Evolutionary conservation across 2,888 invertebrate genomes (phyloP).

Genomic region (Kryphioiulus occultus): DNA sequence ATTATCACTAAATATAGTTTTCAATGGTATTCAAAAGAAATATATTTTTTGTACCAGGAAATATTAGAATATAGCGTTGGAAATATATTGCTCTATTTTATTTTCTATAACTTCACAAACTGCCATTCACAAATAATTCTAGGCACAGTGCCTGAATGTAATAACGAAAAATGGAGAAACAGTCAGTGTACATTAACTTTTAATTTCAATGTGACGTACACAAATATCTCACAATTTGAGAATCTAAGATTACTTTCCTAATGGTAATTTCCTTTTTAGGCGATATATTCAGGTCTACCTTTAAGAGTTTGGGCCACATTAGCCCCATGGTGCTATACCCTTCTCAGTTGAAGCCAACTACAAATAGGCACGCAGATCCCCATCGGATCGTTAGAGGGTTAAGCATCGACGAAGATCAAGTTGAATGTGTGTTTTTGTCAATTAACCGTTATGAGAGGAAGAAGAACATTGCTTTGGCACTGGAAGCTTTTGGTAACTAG

Average conservation of each 20-base stretch:
- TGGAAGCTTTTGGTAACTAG: constrained; percentile 75
- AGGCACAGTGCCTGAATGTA: no score
- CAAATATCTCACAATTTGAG: no score
- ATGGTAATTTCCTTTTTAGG: constrained; percentile 61
- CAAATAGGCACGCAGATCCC: constrained; percentile 55
- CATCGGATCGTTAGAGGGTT: constrained; percentile 47
- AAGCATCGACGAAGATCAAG: constrained; percentile 54
- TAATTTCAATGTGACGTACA: no score
- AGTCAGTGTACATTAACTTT: no score
- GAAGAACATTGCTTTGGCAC: constrained; percentile 88
- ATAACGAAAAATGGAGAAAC: no score
- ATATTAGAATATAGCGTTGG: no score
- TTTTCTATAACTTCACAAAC: no score
- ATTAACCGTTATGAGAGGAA: constrained; percentile 98
- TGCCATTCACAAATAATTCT: no score
- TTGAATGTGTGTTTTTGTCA: constrained; percentile 76
- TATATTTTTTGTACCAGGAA: no score
- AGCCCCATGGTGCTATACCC: constrained; percentile 90
- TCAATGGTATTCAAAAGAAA: no score
- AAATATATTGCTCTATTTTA: no score
- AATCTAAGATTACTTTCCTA: background rate
- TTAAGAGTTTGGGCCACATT: constrained; percentile 71
- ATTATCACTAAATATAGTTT: no score
- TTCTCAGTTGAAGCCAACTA: constrained; percentile 65
- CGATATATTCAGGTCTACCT: constrained; percentile 85